phyloP scores from a whole-genome alignment of 2,797 vertebrate species.

The Mico argentatus region DNA sequence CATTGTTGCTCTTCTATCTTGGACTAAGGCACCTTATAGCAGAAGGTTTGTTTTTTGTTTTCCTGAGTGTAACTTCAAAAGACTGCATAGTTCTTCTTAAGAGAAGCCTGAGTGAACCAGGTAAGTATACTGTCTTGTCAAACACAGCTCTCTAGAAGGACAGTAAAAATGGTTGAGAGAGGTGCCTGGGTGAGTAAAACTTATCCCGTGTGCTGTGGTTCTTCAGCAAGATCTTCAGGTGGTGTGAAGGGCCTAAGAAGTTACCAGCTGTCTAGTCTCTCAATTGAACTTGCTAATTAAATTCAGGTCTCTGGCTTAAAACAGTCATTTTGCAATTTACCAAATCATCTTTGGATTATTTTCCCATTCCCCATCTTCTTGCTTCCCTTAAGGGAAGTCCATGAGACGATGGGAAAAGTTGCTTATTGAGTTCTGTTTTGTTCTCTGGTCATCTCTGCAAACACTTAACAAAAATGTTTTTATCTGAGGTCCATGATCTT shows the following conservation, averaged over 20 bases:
- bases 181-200: background rate
- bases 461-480: background rate
- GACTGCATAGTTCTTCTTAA: background rate
- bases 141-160: background rate
- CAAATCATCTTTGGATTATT: background rate
- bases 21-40: background rate
- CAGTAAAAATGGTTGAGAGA: background rate
- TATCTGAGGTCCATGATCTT: background rate
- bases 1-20: background rate
- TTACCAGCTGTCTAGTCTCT: background rate
- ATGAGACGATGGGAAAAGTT: background rate
- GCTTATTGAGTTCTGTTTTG: background rate
- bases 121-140: background rate
- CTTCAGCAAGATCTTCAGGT: background rate
- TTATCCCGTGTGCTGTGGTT: background rate
- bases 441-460: background rate
- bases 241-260: background rate
- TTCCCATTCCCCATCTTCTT: background rate
- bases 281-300: background rate
- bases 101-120: background rate
- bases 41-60: background rate
- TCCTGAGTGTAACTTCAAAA: background rate
- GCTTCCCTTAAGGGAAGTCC: background rate
- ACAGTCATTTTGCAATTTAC: background rate
- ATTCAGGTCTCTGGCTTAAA: background rate